A percentile compares a stretch with the other conserved stretches of the same genome.
These are phyloP conservation scores for Bovichtus diacanthus DNA, from an alignment of 2,797 vertebrate genomes.

Conservation along the genomic window DNA sequence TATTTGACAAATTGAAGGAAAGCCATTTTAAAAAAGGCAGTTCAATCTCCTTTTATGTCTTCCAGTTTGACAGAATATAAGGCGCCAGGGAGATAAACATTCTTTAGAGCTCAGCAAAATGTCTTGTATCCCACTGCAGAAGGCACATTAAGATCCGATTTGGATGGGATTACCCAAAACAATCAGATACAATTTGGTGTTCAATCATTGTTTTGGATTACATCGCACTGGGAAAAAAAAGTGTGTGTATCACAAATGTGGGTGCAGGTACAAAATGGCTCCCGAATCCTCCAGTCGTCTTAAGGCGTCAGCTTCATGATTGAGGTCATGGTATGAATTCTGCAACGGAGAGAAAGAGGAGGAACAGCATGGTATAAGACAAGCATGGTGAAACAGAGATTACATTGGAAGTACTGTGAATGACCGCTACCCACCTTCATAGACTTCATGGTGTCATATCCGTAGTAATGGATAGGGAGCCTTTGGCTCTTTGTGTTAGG, in stretches of 20 bases:
- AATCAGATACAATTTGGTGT: slow-evolving; percentile 7
- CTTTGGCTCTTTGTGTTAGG: slow-evolving; percentile 83
- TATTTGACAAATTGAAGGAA: neutral
- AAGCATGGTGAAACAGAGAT: neutral
- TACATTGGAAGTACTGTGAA: neutral
- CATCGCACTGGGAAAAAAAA: neutral
- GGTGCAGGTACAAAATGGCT: slow-evolving; percentile 78
- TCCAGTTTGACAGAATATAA: slow-evolving; percentile 30
- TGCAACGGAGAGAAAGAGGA: slow-evolving; percentile 49
- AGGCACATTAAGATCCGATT: slow-evolving; percentile 56
- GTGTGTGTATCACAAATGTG: slow-evolving; percentile 67
- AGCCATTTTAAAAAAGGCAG: neutral
- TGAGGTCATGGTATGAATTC: slow-evolving; percentile 84
- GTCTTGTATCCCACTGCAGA: slow-evolving; percentile 19
- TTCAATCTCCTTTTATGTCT: neutral
- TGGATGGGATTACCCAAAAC: slow-evolving; percentile 1
- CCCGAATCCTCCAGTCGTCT: slow-evolving; percentile 81
- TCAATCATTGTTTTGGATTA: neutral
- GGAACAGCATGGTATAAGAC: neutral
- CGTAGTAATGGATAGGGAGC: slow-evolving; percentile 93
- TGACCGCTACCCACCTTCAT: slow-evolving; percentile 87
- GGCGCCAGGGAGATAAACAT: slow-evolving; percentile 30
- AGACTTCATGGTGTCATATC: slow-evolving; percentile 89
- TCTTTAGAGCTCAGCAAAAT: slow-evolving; percentile 11
- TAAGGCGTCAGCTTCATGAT: slow-evolving; percentile 80